Evolutionary conservation across 1,140 invertebrate species (phyloP), one percentile per base, ranked within the genome.

Genomic region (Drosophila grimshawi): DNA sequence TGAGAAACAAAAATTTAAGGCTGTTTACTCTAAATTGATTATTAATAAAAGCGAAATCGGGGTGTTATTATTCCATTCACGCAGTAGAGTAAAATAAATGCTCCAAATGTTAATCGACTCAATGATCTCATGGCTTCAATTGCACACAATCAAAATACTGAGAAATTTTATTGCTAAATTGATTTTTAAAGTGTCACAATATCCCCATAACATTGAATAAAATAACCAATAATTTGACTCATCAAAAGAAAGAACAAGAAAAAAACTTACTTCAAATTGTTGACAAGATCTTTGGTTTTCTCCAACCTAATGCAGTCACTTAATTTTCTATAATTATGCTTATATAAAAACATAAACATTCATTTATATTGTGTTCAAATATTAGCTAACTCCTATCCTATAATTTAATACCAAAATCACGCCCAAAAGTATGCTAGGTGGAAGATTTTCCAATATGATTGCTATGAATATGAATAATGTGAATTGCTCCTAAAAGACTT

Each of bases 391-490:
- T 43, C 2, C 3, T 10, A 27, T 7, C 8, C 33, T 4, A 33
- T 4, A 33, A 33, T 33, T 33, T 4, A 4, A n/a, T n/a, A 5
- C 37, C 2, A 32, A 45, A 8, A 5, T 46, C 11, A 19, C 63
- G 52, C 63, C 63, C 35, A 8, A 48, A 66, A 66, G 64, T 55
- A 39, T 57, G 64, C 64, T 49, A 39, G 3, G 2, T n/a, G 45
- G 39, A 43, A 27, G 7, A n/a, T n/a, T 43, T 4, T 3, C 3
- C 10, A 3, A 43, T n/a, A 4, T 4, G 10, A 1, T 4, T 43
- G 8, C n/a, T 41, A 10, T 41, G 39, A 41, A 41, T 3, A 7
- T 41, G 10, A 41, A n/a, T 2, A 41, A 41, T 3, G 2, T 10
- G 39, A 43, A 43, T n/a, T 43, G 3, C 10, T 41, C 2, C n/a